Evolutionary conservation across 2,797 vertebrate genomes (phyloP), one percentile per base, ranked within the genome.

Genomic region (Prionace glauca): DNA sequence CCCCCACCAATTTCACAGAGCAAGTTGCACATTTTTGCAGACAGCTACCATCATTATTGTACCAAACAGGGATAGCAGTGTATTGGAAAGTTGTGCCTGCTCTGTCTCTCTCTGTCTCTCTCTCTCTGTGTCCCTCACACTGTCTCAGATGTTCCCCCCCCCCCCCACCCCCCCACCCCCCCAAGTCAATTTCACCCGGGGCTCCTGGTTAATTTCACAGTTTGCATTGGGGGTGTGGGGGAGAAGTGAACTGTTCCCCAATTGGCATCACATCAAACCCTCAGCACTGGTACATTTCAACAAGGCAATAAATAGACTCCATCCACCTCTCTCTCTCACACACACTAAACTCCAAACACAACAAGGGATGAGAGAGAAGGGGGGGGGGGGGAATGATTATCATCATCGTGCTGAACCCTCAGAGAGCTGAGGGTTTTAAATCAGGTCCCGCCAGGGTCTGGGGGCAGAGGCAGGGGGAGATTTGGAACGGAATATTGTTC

Each of bases 371-470:
- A 56, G 50, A 56, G 50, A 56, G 50, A 3, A 50, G 45, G 0
- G 65, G 65, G 14, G 65, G 65, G 65, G 14, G 67, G 2, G 14
- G 67, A 10, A 29, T 7, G 72, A 32, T 32, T 77, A 29, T 77
- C 29, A n/a, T 11, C 74, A n/a, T 29, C 29, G 32, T n/a, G 74
- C 74, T 9, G 29, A 77, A 11, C 74, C 69, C 69, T 20, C 67
- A 16, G 74, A n/a, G n/a, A 1, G 62, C 10, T 11, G 62, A 8
- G 62, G 62, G 62, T 0, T 56, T 20, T 72, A 72, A 32, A 29
- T 8, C 32, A n/a, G 29, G 10, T n/a, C 0, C 74, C 74, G 32
- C 5, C 18, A 3, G 7, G 0, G 0, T 20, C 7, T 7, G n/a
- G 18, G n/a, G 36, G 20, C n/a, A 20, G 16, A 8, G n/a, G 2